A percentile compares a stretch with the other conserved stretches of the same genome.
Conservation (phyloP, 1,140 invertebrate genomes). For the Formica selysi region DNA sequence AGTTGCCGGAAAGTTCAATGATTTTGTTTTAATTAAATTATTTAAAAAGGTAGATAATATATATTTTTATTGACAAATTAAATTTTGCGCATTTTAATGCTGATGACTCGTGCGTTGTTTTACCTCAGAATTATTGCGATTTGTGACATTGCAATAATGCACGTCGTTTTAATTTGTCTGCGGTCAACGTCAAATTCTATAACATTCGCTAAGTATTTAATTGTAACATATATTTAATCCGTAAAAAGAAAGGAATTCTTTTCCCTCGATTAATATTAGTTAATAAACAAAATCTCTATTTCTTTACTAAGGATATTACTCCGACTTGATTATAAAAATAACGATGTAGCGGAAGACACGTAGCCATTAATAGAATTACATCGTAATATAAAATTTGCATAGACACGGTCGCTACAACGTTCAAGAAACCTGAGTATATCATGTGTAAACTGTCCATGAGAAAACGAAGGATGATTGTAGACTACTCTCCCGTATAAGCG, state of each 20-base stretch:
- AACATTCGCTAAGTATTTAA: slow-evolving; percentile 73
- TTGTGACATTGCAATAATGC: neutral
- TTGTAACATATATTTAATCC: slow-evolving; percentile 63
- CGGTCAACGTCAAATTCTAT: slow-evolving; percentile 54
- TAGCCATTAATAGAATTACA: slow-evolving; percentile 30
- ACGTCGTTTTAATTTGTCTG: slow-evolving; percentile 28
- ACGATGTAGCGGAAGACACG: neutral
- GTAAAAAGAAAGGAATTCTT: neutral
- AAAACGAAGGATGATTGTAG: neutral
- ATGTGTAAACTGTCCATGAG: neutral
- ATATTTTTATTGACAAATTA: slow-evolving; percentile 3
- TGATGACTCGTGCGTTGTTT: neutral
- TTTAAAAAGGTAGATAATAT: neutral
- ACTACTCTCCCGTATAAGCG: neutral
- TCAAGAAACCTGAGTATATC: neutral
- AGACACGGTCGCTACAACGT: neutral
- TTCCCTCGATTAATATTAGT: slow-evolving; percentile 55
- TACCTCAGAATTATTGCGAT: neutral
- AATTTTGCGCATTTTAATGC: neutral
- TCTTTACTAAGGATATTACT: slow-evolving; percentile 15
- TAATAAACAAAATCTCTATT: slow-evolving; percentile 37
- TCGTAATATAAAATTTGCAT: neutral
- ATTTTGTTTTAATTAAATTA: neutral
- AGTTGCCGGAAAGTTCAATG: neutral
- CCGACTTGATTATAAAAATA: neutral